phyloP scores from a whole-genome alignment of 1,140 invertebrate species.

The Wiebesia pumilae region DNA sequence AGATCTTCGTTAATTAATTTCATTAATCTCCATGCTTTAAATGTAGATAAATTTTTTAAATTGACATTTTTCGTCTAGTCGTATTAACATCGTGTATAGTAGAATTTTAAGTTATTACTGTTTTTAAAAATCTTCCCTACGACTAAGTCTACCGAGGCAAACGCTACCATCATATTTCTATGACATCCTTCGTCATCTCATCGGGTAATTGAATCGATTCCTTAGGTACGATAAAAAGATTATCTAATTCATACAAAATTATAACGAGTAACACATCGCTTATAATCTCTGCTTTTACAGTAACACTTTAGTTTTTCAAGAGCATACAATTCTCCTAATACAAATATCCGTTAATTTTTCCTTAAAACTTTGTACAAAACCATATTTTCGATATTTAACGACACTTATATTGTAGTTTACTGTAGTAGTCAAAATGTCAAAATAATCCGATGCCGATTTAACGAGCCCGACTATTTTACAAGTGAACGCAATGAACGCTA shows the following conservation, averaged over 20 bases:
- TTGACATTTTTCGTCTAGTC: not conserved
- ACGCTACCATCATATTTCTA: not conserved
- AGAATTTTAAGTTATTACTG: not conserved
- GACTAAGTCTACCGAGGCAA: not conserved
- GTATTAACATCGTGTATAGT: not conserved
- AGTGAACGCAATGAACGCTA: not conserved
- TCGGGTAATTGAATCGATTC: slow-evolving; percentile 3
- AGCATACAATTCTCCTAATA: not conserved
- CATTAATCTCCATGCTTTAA: not conserved
- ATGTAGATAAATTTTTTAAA: not conserved
- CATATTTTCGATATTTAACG: not conserved
- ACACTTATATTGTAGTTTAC: not conserved
- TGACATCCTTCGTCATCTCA: not conserved
- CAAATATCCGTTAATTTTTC: not conserved
- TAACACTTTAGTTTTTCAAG: not conserved
- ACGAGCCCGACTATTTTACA: not conserved
- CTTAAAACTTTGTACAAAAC: not conserved
- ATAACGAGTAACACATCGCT: not conserved
- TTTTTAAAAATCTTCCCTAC: not conserved
- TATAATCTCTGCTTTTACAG: not conserved
- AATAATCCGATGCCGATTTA: not conserved
- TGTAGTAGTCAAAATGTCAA: not conserved
- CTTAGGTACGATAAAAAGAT: not conserved
- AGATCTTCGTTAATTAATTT: not conserved
- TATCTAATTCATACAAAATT: slow-evolving; percentile 2